Evolutionary conservation across 2,888 invertebrate species (phyloP), one percentile per base, ranked within the genome.

Genomic region (Clepsis dumicolana): DNA sequence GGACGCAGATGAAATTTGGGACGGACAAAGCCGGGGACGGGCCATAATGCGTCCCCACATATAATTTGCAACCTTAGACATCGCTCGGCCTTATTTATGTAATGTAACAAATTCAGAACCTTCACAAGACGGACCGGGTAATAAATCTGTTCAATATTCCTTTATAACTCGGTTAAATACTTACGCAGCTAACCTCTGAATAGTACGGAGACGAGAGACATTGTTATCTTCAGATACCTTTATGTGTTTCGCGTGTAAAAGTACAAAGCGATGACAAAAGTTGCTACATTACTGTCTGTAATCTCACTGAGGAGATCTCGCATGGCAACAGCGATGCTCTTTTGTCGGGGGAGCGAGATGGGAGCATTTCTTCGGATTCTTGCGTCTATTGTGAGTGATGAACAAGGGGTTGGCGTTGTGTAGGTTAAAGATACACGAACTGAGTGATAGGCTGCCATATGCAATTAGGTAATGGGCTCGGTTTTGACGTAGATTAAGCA

Each of bases 1-100:
- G 74, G 77, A 74, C 80, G 83, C 83, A 82, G 84, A 81, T 18
- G 85, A 81, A 85, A 85, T 84, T 85, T 59, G 41, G 63, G 1
- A 7, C 66, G 63, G 57, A 56, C 71, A 18, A n/a, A 29, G 35
- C 50, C 12, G 35, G 60, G 60, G 21, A 35, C 48, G 18, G n/a
- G 16, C 18, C 21, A 61, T 70, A 59, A 65, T 50, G 24, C 41
- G 29, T 16, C 18, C 18, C 41, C 79, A 80, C 81, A 80, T 83
- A 83, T 84, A 83, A 85, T 84, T 83, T 80, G 80, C 81, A 80
- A 79, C 84, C 80, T 80, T 81, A 70, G 70, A 70, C 75, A 78
- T 75, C 78, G 74, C 78, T 56, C 7, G 21, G 57, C 57, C 38
- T 41, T 54, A 50, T 56, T 61, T 62, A 56, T 48, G 61, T 54